Evolutionary conservation across 23 tunicate species (phyloP).

Genomic region (Trididemnum miniatum): DNA sequence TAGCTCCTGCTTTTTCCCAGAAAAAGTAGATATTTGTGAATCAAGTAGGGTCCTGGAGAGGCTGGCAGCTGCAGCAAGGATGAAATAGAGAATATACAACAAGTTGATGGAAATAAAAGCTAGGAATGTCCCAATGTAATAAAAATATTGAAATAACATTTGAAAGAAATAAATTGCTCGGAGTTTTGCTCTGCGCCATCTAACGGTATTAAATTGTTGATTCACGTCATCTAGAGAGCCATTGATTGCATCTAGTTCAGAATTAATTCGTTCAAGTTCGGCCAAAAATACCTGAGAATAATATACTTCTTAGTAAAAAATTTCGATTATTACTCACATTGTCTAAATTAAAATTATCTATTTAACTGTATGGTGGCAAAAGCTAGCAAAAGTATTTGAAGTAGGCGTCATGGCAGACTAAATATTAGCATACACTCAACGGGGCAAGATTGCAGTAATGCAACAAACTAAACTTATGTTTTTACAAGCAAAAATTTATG

Average conservation of each 20-base stretch:
- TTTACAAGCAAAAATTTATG: too few species aligned
- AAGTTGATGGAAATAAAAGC: constrained; percentile 41
- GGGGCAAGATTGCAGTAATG: too few species aligned
- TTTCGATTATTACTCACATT: too few species aligned
- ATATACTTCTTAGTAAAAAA: too few species aligned
- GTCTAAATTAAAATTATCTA: too few species aligned
- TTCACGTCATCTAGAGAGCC: constrained; percentile 30
- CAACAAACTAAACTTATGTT: too few species aligned
- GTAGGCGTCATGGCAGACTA: too few species aligned
- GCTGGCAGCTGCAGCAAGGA: constrained; percentile 20
- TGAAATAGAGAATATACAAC: constrained; percentile 31
- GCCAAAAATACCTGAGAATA: constrained; percentile 49
- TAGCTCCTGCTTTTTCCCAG: not conserved
- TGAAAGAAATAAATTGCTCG: constrained; percentile 26
- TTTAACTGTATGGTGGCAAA: too few species aligned
- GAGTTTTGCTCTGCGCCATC: constrained; percentile 24
- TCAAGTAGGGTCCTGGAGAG: constrained; percentile 36
- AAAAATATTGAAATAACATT: constrained; percentile 18
- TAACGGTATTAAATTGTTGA: constrained; percentile 1
- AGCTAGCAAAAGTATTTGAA: too few species aligned
- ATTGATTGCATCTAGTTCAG: constrained; percentile 19
- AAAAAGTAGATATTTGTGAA: not conserved
- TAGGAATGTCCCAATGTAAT: constrained; percentile 24
- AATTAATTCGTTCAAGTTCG: constrained; percentile 45
- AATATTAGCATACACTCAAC: too few species aligned